phyloP scores from a whole-genome alignment of 2,888 invertebrate species.

The Ischnus inquisitorius region DNA sequence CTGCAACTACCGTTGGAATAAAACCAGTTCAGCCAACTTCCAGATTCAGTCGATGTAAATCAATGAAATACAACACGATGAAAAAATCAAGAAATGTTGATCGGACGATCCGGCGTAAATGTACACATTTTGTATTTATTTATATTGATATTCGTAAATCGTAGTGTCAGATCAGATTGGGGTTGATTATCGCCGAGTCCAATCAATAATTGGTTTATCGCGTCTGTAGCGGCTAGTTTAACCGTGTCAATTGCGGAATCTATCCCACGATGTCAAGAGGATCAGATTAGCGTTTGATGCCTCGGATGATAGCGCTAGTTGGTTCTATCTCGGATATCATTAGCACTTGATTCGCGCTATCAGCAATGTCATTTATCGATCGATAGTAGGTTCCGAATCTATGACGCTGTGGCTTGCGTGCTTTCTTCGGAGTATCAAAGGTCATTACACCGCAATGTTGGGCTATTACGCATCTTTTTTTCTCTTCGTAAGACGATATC shows the following conservation, averaged over 20 bases:
- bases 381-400: neutral
- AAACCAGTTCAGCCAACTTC: no score
- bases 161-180: neutral
- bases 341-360: neutral
- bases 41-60: no score
- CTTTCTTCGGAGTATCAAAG: neutral
- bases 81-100: no score
- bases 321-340: neutral
- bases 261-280: neutral
- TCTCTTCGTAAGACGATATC: no score
- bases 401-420: neutral
- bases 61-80: no score
- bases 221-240: neutral
- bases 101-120: neutral
- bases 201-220: neutral
- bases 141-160: neutral
- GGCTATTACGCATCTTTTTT: no score
- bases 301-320: no score
- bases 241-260: neutral
- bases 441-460: no score
- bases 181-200: neutral
- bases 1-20: no score
- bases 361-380: neutral
- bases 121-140: neutral
- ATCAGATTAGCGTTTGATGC: neutral